These are phyloP conservation scores for Amphiura filiformis DNA, from an alignment of 35 echinoderm and acorn worm species.

Conservation along the genomic window DNA sequence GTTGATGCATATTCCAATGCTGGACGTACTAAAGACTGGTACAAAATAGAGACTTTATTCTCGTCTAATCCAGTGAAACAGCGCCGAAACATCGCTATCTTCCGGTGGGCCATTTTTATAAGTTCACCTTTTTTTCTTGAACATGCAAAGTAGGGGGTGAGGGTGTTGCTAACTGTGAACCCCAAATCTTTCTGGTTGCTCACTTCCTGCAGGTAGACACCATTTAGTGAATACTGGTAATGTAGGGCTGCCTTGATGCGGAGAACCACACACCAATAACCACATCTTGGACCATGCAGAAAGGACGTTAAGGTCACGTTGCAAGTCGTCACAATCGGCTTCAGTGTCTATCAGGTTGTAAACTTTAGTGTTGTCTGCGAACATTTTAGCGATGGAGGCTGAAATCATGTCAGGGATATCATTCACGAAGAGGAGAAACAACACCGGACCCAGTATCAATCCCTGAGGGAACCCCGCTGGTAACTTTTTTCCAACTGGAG, in stretches of 20 bases:
- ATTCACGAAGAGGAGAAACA: constrained; percentile 53
- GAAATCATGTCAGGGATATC: constrained; percentile 44
- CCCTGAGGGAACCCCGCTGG: constrained; percentile 41
- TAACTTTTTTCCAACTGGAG: constrained; percentile 45
- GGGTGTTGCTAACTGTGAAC: constrained; percentile 8
- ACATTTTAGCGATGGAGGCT: constrained; percentile 25
- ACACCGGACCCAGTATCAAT: constrained; percentile 28
- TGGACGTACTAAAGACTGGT: neutral
- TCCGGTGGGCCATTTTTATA: constrained; percentile 3
- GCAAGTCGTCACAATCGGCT: constrained; percentile 21
- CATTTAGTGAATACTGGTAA: constrained; percentile 16
- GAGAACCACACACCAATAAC: constrained; percentile 61
- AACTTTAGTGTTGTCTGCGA: constrained; percentile 43
- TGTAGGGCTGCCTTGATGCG: neutral
- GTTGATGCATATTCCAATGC: neutral
- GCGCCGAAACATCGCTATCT: constrained; percentile 1
- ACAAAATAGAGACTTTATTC: neutral
- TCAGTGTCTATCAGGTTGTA: constrained; percentile 9
- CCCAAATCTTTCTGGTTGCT: no score
- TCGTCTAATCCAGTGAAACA: no score
- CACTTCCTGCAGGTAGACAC: constrained; percentile 18
- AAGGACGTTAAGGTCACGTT: constrained; percentile 44
- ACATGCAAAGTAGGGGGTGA: constrained; percentile 3
- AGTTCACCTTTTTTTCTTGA: no score
- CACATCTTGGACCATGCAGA: constrained; percentile 38